Evolutionary conservation across 1,140 invertebrate genomes (phyloP).

Genomic region (Drosophila simulans): DNA sequence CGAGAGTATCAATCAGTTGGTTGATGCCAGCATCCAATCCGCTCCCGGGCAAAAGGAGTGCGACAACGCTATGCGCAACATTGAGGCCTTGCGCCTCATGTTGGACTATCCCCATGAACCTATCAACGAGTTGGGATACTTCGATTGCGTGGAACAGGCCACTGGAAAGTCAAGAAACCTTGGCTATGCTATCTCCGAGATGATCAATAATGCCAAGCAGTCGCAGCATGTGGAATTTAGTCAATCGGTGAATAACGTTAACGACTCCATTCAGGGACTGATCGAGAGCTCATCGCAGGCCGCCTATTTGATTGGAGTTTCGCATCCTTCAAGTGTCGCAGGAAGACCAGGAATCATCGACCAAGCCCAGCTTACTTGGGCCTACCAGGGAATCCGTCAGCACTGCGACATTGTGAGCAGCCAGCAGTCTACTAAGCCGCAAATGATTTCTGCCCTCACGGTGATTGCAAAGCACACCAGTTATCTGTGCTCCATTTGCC

Average conservation of each 20-base stretch:
- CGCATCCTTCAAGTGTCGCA: slow-evolving; percentile 95
- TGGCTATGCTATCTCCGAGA: slow-evolving; percentile 96
- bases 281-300: slow-evolving; percentile 97
- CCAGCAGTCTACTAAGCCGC: slow-evolving; percentile 91
- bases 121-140: slow-evolving; percentile 95
- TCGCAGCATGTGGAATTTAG: slow-evolving; percentile 95
- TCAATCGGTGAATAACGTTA: slow-evolving; percentile 93
- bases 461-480: slow-evolving; percentile 98
- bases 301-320: slow-evolving; percentile 96
- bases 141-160: slow-evolving; percentile 96
- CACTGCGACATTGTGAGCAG: slow-evolving; percentile 93
- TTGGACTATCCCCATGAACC: slow-evolving; percentile 95
- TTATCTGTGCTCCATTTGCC: slow-evolving; percentile 96
- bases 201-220: slow-evolving; percentile 95
- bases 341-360: slow-evolving; percentile 96
- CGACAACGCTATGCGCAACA: slow-evolving; percentile 97
- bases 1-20: slow-evolving; percentile 96
- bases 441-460: slow-evolving; percentile 95
- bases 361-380: slow-evolving; percentile 94
- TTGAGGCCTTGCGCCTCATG: slow-evolving; percentile 92
- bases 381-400: slow-evolving; percentile 94
- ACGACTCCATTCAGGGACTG: slow-evolving; percentile 94
- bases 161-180: slow-evolving; percentile 96
- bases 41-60: slow-evolving; percentile 98
- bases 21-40: slow-evolving; percentile 92